Evolutionary conservation across 2,888 invertebrate species (phyloP).

Genomic region (Leistus spinibarbis): DNA sequence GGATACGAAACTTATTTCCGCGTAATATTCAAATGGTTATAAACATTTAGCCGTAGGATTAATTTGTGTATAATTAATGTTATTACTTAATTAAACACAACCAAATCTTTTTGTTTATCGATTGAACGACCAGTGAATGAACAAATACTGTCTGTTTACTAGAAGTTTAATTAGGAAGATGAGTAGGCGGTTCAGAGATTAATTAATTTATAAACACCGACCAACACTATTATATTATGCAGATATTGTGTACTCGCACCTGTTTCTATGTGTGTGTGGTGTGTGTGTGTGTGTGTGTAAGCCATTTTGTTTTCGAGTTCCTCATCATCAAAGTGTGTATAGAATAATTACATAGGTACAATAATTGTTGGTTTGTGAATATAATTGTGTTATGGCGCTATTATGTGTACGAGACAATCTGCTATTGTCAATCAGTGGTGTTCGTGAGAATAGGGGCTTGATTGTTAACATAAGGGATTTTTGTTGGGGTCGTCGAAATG

Average conservation of each 20-base stretch:
- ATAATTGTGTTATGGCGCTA: slow-evolving; percentile 15
- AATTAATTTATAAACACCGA: slow-evolving; percentile 23
- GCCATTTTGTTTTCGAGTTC: not conserved
- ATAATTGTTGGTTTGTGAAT: not conserved
- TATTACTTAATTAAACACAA: slow-evolving; percentile 19
- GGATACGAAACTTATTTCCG: too few species aligned
- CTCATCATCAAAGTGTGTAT: not conserved
- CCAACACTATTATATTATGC: not conserved
- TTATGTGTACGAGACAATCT: slow-evolving; percentile 9
- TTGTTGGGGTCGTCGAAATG: too few species aligned
- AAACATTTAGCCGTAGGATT: too few species aligned
- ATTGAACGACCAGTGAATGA: not conserved
- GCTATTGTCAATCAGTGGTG: slow-evolving; percentile 20
- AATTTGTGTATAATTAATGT: slow-evolving; percentile 29
- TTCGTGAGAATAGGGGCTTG: slow-evolving; percentile 10
- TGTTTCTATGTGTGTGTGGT: not conserved
- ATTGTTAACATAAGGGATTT: not conserved
- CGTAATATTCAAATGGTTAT: too few species aligned
- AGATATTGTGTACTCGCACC: not conserved
- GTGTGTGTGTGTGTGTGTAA: not conserved
- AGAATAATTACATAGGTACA: slow-evolving; percentile 2
- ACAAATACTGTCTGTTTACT: slow-evolving; percentile 26
- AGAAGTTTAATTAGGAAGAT: slow-evolving; percentile 29
- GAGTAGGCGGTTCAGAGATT: slow-evolving; percentile 25
- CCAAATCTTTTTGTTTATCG: slow-evolving; percentile 17